Base-by-base conservation (phyloP, 2,797 vertebrate species). In the Alca torda region DNA sequence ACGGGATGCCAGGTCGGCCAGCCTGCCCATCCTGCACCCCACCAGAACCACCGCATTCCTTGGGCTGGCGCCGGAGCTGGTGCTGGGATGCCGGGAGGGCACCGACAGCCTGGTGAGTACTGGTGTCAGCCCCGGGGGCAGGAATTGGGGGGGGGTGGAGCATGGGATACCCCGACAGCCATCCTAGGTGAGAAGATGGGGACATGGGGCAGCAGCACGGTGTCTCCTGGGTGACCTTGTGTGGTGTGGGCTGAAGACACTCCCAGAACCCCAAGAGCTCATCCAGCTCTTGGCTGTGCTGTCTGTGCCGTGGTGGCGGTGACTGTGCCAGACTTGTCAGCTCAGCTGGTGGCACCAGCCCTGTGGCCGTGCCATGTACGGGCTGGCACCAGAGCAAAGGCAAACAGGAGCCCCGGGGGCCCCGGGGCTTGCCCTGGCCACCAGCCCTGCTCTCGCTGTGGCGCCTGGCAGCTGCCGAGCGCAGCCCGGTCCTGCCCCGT, bases 1-100 rank as follows among this genome's bases (percentile, higher is more conserved):
- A 57, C 98, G 98, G 94, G 99, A 99, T 30, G 86, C 98, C 95
- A 98, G 98, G 48, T 99, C 99, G 0, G 97, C 98, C 93, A 99
- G 99, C 88, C 96, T 99, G 89, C 99, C 99, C 78, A 98, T 98
- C 97, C 98, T 99, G 98, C 98, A 98, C 94, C 97, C 98, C 10
- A 92, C 84, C 6, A 87, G 98, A 94, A 98, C 98, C 3, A 76
- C 98, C 0, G 97, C 98, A 93, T 98, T 98, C n/a, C 97, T 98
- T 4, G 95, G 37, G 80, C 72, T 31, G 95, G 99, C 39, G 6
- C 85, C 93, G 8, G 98, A 98, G n/a, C 93, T 87, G 0, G 83
- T 94, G 79, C 93, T 78, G 3, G 88, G 93, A 72, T 90, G 59
- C 39, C 94, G 80, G 23, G 98, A 98, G 51, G 97, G 91, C 28